These are phyloP conservation scores for Tetramorium bicarinatum DNA, from an alignment of 2,888 invertebrate species.

Conservation along the genomic window DNA sequence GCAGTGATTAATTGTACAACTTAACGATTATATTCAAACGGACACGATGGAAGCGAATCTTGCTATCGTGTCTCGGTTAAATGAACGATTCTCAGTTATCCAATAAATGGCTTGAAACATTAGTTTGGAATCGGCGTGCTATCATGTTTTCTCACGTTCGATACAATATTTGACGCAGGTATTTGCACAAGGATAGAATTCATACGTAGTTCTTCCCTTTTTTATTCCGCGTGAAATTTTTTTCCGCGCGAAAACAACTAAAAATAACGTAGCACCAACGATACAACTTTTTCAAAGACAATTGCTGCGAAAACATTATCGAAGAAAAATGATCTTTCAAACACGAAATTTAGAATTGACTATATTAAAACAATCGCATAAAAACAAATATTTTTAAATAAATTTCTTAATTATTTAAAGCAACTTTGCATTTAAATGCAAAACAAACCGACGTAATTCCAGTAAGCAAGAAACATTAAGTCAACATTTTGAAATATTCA, in stretches of 20 bases:
- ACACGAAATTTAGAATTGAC: neutral
- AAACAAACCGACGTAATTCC: no score
- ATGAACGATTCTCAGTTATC: conserved; percentile 47
- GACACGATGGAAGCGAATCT: conserved; percentile 42
- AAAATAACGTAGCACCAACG: neutral
- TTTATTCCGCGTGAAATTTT: neutral
- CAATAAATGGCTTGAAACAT: conserved; percentile 39
- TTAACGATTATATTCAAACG: conserved; percentile 53
- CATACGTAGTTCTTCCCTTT: neutral
- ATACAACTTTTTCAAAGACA: neutral
- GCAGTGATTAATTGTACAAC: conserved; percentile 51
- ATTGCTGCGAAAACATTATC: neutral
- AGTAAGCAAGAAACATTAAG: no score
- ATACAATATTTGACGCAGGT: conserved; percentile 21
- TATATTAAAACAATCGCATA: neutral
- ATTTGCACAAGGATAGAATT: conserved; percentile 12
- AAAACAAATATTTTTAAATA: neutral
- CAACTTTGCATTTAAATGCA: neutral
- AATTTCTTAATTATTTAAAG: neutral
- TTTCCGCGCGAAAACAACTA: neutral
- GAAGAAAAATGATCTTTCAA: neutral
- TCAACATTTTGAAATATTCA: no score
- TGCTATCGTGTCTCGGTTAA: conserved; percentile 39
- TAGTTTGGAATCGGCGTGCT: conserved; percentile 28
- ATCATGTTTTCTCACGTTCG: conserved; percentile 45